Evolutionary conservation across 2,113 vertebrate genomes (phyloP).

Genomic region (Rhadina sibilatrix): DNA sequence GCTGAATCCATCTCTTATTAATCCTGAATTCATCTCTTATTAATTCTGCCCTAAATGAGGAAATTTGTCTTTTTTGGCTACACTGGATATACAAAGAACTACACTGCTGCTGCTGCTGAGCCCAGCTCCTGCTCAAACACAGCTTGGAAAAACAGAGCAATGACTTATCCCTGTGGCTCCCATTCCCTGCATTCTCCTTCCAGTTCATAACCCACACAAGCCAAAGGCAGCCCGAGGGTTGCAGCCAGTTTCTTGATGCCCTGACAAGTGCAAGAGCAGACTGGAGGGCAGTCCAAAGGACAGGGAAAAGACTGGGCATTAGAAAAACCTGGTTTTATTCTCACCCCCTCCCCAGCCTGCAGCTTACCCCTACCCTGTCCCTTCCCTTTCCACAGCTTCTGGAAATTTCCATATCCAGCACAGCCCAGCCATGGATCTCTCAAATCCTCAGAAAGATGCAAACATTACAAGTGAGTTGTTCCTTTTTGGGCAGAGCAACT

Average conservation of each 20-base stretch:
- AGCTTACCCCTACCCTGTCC: background rate
- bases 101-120: background rate
- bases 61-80: background rate
- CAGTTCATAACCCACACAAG: background rate
- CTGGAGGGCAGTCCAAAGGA: background rate
- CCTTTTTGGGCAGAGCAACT: background rate
- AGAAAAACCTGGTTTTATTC: background rate
- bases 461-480: background rate
- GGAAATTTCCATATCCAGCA: background rate
- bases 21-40: background rate
- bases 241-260: background rate
- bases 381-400: background rate
- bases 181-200: fast-evolving
- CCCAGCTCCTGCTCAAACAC: background rate
- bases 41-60: background rate
- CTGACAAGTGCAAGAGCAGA: background rate
- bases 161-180: background rate
- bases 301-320: background rate
- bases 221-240: background rate
- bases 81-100: background rate
- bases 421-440: background rate
- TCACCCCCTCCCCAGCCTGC: background rate
- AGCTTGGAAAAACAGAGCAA: background rate
- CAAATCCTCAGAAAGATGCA: background rate
- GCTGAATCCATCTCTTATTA: too few relatives aligned